These are phyloP conservation scores for Sinocyclocheilus grahami DNA, from an alignment of 2,113 vertebrate species.

Conservation along the genomic window DNA sequence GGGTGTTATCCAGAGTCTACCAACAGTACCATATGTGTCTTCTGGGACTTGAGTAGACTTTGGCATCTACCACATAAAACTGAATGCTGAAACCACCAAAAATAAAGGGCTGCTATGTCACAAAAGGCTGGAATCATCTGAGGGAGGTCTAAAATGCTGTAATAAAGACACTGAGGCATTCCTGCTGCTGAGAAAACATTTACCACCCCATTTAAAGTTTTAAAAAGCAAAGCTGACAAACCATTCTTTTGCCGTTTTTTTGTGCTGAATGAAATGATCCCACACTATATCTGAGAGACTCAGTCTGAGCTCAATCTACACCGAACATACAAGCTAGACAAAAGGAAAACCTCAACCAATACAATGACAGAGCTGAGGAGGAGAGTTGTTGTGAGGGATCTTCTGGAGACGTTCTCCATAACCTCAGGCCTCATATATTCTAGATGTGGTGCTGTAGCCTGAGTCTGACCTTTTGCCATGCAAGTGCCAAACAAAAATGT, in stretches of 20 bases:
- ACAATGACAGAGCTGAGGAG: background rate
- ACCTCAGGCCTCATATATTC: constrained; percentile 64
- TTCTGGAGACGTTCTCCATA: constrained; percentile 14
- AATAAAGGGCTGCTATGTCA: constrained; percentile 25
- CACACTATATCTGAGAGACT: background rate
- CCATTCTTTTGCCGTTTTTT: constrained; percentile 51
- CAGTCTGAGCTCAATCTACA: background rate
- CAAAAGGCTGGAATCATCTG: background rate
- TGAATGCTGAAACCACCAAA: background rate
- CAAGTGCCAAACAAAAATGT: constrained; percentile 69
- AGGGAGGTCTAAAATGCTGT: constrained; percentile 5
- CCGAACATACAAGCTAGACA: constrained; percentile 10
- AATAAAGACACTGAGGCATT: constrained; percentile 32
- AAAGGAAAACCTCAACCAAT: background rate
- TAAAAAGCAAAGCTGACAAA: constrained; percentile 49
- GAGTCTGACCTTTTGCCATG: constrained; percentile 63
- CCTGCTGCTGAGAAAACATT: constrained; percentile 45
- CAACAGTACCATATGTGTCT: constrained; percentile 7
- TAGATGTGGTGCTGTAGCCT: constrained; percentile 70
- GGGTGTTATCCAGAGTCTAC: background rate
- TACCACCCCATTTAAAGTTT: constrained; percentile 52
- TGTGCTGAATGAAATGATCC: constrained; percentile 33
- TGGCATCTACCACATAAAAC: constrained; percentile 21
- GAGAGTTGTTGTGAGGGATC: background rate
- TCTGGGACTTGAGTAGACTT: background rate